These are phyloP conservation scores for Chorisops tibialis DNA, from an alignment of 2,888 invertebrate genomes.

Conservation along the genomic window DNA sequence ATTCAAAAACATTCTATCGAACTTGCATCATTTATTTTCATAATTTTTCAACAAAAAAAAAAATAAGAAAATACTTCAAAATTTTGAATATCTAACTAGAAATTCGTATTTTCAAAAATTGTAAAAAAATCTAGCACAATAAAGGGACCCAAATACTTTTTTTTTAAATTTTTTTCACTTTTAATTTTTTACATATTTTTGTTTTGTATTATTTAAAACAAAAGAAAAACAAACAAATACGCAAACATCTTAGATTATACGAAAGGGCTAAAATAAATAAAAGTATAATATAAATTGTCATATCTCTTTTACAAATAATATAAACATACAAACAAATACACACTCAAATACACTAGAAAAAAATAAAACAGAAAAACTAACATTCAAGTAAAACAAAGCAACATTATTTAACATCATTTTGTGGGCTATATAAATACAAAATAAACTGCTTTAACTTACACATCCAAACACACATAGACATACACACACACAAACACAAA, in stretches of 20 bases:
- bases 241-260: not conserved
- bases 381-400: no score
- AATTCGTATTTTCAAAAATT: not conserved
- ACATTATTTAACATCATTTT: constrained; percentile 15
- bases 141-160: not conserved
- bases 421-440: constrained; percentile 20
- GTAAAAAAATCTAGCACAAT: not conserved
- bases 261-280: not conserved
- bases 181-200: no score
- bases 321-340: not conserved
- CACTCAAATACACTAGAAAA: constrained; percentile 9
- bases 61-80: not conserved
- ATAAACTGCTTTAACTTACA: not conserved
- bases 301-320: not conserved
- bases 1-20: no score
- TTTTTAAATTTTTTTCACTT: not conserved
- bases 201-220: no score
- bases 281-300: constrained; percentile 16
- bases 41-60: no score
- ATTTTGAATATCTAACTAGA: not conserved
- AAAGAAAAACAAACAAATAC: not conserved
- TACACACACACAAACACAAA: not conserved
- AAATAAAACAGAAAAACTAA: not conserved
- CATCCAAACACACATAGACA: not conserved
- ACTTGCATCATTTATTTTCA: no score